These are phyloP conservation scores for Hirudo medicinalis DNA, from an alignment of 1,140 invertebrate species.

Conservation along the genomic window DNA sequence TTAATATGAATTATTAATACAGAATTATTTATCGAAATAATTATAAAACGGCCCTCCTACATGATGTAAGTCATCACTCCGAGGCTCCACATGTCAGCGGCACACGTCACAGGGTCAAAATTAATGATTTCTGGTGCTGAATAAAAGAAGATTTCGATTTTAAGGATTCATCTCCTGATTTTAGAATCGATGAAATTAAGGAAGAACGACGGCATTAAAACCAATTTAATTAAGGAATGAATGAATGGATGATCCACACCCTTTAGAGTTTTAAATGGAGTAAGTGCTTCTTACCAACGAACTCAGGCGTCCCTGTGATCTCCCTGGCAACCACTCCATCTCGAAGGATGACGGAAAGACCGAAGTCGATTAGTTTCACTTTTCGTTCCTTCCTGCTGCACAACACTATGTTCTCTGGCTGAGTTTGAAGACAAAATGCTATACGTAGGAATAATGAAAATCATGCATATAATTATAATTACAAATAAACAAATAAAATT, in stretches of 20 bases:
- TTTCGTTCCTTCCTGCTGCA: slow-evolving; percentile 38
- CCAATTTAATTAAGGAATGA: too few relatives aligned
- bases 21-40: background rate
- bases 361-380: slow-evolving; percentile 56
- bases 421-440: slow-evolving; percentile 20
- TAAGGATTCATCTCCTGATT: background rate
- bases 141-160: slow-evolving; percentile 46
- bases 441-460: background rate
- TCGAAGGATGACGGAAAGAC: slow-evolving; percentile 48
- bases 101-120: slow-evolving; percentile 68
- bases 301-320: slow-evolving; percentile 50
- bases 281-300: slow-evolving; percentile 43
- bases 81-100: slow-evolving; percentile 88
- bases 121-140: slow-evolving; percentile 81
- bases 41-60: slow-evolving; percentile 50
- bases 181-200: background rate
- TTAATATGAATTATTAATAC: background rate
- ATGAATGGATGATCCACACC: too few relatives aligned
- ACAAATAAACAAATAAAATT: background rate
- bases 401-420: slow-evolving; percentile 50
- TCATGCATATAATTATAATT: background rate
- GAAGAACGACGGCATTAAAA: background rate
- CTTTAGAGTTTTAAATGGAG: too few relatives aligned
- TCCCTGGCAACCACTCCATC: slow-evolving; percentile 42
- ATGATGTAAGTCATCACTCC: slow-evolving; percentile 84